These are phyloP conservation scores for Tiphia femorata DNA, from an alignment of 2,888 invertebrate species.

Conservation along the genomic window DNA sequence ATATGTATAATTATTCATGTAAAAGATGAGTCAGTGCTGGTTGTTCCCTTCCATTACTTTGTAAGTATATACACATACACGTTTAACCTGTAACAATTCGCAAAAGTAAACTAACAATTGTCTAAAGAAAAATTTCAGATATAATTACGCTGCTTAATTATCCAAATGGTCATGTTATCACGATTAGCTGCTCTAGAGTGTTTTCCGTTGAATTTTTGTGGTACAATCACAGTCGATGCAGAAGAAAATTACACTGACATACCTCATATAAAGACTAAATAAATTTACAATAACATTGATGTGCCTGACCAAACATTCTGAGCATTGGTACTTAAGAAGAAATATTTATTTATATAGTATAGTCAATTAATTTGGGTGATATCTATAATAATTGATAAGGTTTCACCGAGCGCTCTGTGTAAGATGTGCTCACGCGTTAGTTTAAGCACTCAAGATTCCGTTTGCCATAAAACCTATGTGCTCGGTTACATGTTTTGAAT, in stretches of 20 bases:
- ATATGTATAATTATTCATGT: constrained; percentile 50
- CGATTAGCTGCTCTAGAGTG: too few species aligned
- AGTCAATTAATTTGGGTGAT: constrained; percentile 40
- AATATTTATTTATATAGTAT: constrained; percentile 47
- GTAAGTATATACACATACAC: too few species aligned
- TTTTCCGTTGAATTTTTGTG: too few species aligned
- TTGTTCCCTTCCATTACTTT: constrained; percentile 34
- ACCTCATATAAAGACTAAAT: constrained; percentile 38
- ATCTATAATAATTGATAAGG: constrained; percentile 45
- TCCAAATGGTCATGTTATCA: too few species aligned
- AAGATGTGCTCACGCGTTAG: constrained; percentile 12
- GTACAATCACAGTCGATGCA: constrained; percentile 37
- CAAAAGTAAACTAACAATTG: too few species aligned
- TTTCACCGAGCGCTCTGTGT: constrained; percentile 32
- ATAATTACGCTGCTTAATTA: too few species aligned
- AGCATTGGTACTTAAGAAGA: constrained; percentile 45
- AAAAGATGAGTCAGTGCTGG: constrained; percentile 41
- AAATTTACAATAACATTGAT: constrained; percentile 56
- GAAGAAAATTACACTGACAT: constrained; percentile 43
- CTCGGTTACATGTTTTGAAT: constrained; percentile 24
- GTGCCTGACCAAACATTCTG: constrained; percentile 46
- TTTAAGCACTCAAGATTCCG: constrained; percentile 39
- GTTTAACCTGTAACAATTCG: constrained; percentile 1
- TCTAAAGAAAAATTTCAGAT: too few species aligned
- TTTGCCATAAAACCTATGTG: constrained; percentile 48